Base-by-base conservation (phyloP, 2,797 vertebrate genomes). In the Melopsittacus undulatus region DNA sequence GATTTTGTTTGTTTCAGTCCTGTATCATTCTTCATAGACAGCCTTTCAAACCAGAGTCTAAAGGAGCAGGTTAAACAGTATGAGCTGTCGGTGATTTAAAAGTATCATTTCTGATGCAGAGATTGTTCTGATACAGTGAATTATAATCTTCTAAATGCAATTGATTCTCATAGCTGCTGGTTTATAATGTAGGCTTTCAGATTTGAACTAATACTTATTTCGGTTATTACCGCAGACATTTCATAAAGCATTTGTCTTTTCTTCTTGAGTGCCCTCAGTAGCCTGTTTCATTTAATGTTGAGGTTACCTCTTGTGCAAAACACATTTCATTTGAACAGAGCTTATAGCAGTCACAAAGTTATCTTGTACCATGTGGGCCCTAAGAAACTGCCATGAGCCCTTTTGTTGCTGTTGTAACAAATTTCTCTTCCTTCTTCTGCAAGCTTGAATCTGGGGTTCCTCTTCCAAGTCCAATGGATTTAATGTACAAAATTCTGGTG, bases 401-500 rank as follows among this genome's bases (percentile, higher is more conserved):
- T 0, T 61, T 49, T 80, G 10, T 49, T 80, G 10, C 74, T 57
- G 5, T 40, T 80, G 17, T 77, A 51, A 95, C 29, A 56, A 46
- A 67, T 66, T 52, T 88, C 8, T 86, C 20, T 66, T 82, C 36
- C 20, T 70, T 61, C 14, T 43, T 38, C 40, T 73, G 38, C 19
- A 89, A 99, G 99, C 96, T 99, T 97, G 99, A 99, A 95, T 84
- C 98, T 11, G 98, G 98, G 4, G 98, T 99, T 57, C 98, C 98
- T 27, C 98, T 99, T 62, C 99, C 99, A 62, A 99, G 99, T 94
- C 99, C 99, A 2, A 98, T 98, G 98, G 99, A 99, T 68, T 98
- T 99, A 95, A 99, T 99, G 98, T 99, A 99, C 62, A 99, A 99
- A 97, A 99, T 99, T 94, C 97, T 99, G 81, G 99, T 99, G 94